Conservation (phyloP, 1,140 invertebrate genomes). For the Cotesia typhae region DNA sequence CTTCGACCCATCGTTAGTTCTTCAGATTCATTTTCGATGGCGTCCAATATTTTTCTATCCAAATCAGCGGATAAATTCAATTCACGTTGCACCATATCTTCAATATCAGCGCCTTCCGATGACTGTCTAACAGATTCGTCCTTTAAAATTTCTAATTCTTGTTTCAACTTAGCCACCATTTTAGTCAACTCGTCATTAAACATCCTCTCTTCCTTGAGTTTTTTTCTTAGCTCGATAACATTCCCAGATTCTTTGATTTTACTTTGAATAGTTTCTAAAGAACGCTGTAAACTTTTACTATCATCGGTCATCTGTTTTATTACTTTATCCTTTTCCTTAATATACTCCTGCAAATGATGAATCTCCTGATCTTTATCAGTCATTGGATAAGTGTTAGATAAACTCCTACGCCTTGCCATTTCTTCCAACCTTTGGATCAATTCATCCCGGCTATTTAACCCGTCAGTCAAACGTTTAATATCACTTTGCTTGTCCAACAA, state of each 20-base stretch:
- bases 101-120: conserved; percentile 60
- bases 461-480: conserved; percentile 52
- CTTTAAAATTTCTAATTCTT: conserved; percentile 55
- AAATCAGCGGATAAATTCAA: conserved; percentile 69
- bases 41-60: conserved; percentile 69
- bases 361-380: conserved; percentile 60
- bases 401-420: conserved; percentile 50
- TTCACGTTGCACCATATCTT: conserved; percentile 71
- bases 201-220: conserved; percentile 58
- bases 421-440: conserved; percentile 55
- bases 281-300: conserved; percentile 62
- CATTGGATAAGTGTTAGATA: conserved; percentile 47
- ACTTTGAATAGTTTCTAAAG: conserved; percentile 64
- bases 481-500: conserved; percentile 49
- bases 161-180: conserved; percentile 55
- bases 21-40: conserved; percentile 63
- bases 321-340: conserved; percentile 69
- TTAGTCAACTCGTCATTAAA: conserved; percentile 56
- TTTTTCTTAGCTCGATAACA: conserved; percentile 58
- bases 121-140: conserved; percentile 33
- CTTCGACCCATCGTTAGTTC: conserved; percentile 32
- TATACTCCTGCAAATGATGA: conserved; percentile 67
- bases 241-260: conserved; percentile 66
- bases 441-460: conserved; percentile 52
- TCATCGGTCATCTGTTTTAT: conserved; percentile 67